Base-by-base conservation (phyloP, 2,797 vertebrate genomes). In the Muscicapa striata region DNA sequence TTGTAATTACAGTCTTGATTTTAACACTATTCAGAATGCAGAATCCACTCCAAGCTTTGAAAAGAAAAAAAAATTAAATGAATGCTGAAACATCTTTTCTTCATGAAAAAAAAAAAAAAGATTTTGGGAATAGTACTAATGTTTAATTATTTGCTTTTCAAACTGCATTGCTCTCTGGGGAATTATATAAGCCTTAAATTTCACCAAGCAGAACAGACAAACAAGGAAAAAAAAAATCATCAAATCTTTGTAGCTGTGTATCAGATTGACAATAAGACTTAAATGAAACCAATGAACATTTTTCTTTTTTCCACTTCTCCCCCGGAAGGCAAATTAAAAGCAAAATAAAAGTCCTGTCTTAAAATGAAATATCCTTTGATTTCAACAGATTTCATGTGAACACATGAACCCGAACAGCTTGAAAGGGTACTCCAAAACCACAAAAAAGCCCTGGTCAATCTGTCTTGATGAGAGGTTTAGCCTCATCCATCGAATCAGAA, bases 391-490 rank as follows among this genome's bases (percentile, higher is more conserved):
- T 93, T 97, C 96, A 3, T 99, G 99, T 90, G 93, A 95, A 82
- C 97, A 96, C 43, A 73, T 95, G 81, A 94, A 82, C 72, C 83
- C 96, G 58, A 94, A 90, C 76, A 94, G 94, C 84, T 84, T 95
- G 69, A 70, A 87, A 75, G 74, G 80, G 41, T 90, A 92, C 68
- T 91, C 96, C 36, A 92, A 91, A 87, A 89, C 91, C 22, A 11
- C 89, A 41, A 91, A 89, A 54, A 98, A 97, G 58, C 97, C 98
- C 43, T 99, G 99, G 99, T 93, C 97, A 4, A 76, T 99, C 73
- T 99, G 99, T 94, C 97, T 99, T 92, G 99, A 99, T 43, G 98
- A 98, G 79, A 97, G 97, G 77, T 99, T 99, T 97, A 98, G 98
- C 96, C 98, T 99, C 95, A 87, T 92, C 76, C 98, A 98, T 95